These are phyloP conservation scores for Astyanax mexicanus DNA, from an alignment of 2,797 vertebrate genomes.

Conservation along the genomic window DNA sequence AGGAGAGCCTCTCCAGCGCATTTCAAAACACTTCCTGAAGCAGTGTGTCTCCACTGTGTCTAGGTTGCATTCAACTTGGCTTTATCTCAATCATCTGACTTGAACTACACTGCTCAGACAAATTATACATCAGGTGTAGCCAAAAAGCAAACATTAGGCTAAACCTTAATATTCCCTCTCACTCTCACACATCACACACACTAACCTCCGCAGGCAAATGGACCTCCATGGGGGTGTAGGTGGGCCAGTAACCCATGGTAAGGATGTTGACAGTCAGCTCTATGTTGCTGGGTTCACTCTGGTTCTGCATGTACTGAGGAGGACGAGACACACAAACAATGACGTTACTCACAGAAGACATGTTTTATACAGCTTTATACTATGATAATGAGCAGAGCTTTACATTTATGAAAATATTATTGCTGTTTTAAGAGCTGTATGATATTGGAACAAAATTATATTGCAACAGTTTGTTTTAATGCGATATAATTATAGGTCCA, in stretches of 20 bases:
- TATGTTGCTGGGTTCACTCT: conserved; percentile 97
- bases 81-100: too few species aligned
- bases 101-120: too few species aligned
- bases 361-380: neutral
- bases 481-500: too few species aligned
- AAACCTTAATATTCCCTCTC: neutral
- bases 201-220: conserved; percentile 93
- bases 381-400: neutral
- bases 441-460: too few species aligned
- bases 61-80: too few species aligned
- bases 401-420: neutral
- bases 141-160: too few species aligned
- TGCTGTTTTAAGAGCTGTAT: neutral
- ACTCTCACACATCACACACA: conserved; percentile 5
- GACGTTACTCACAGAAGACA: neutral
- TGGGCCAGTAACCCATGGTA: conserved; percentile 99
- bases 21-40: too few species aligned
- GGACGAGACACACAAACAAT: conserved; percentile 20
- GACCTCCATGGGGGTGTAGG: conserved; percentile 97
- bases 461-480: too few species aligned
- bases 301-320: conserved; percentile 95
- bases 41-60: too few species aligned
- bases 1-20: too few species aligned
- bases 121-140: too few species aligned
- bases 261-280: conserved; percentile 98